Percentiles rank a stretch among this genome's conserved stretches.
Conservation (phyloP, 2,888 invertebrate species). For the Thecocarcelia acutangulata region DNA sequence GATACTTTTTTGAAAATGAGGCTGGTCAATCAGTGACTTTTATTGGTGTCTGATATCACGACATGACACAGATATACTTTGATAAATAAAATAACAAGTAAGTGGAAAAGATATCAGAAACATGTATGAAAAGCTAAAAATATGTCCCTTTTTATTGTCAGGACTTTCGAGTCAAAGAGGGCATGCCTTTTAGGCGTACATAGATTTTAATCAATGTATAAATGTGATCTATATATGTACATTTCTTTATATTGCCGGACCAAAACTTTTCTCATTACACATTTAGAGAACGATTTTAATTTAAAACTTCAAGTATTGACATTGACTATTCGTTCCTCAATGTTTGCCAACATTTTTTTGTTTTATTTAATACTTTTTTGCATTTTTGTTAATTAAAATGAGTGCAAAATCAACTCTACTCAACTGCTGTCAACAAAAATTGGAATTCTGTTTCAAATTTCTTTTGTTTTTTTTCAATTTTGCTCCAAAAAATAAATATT, state of each 20-base stretch:
- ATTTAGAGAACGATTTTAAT: constrained; percentile 14
- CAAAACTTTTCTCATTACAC: not conserved
- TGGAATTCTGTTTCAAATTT: not conserved
- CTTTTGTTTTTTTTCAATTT: not conserved
- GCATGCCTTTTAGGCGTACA: too few relatives aligned
- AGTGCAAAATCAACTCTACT: not conserved
- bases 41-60: too few relatives aligned
- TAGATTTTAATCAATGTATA: too few relatives aligned
- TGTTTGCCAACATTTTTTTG: constrained; percentile 19
- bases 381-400: constrained; percentile 46
- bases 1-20: too few relatives aligned
- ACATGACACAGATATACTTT: too few relatives aligned
- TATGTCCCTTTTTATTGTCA: too few relatives aligned
- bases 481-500: constrained; percentile 35
- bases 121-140: too few relatives aligned
- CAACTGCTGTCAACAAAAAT: constrained; percentile 19
- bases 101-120: too few relatives aligned
- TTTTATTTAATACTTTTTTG: constrained; percentile 1
- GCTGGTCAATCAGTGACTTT: too few relatives aligned
- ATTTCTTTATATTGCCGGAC: not conserved
- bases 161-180: too few relatives aligned
- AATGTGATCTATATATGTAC: too few relatives aligned
- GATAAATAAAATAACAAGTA: too few relatives aligned
- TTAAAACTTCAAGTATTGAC: constrained; percentile 31
- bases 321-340: constrained; percentile 9